Conservation (phyloP, 1,140 invertebrate species). For the Riptortus pedestris region DNA sequence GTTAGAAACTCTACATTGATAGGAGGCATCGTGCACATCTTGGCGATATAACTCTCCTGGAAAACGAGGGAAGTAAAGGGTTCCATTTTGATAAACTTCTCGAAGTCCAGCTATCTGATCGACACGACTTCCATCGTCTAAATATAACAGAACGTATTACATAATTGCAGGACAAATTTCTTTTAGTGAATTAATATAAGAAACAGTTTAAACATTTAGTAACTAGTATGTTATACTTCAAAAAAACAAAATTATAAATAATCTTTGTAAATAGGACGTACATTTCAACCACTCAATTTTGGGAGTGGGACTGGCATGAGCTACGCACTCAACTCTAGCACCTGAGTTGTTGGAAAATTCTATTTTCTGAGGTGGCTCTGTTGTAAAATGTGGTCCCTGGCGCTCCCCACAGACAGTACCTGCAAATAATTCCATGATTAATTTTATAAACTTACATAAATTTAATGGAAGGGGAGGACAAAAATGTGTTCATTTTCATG, state of each 20-base stretch:
- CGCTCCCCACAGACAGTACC: slow-evolving; percentile 42
- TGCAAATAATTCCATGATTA: no score
- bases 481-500: no score
- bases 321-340: slow-evolving; percentile 64
- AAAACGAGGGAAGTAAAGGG: slow-evolving; percentile 41
- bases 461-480: no score
- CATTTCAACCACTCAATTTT: slow-evolving; percentile 58
- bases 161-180: no score
- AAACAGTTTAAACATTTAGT: no score
- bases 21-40: slow-evolving; percentile 38
- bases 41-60: slow-evolving; percentile 36
- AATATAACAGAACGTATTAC: no score
- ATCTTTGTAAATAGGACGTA: no score
- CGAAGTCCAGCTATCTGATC: slow-evolving; percentile 30
- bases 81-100: slow-evolving; percentile 36
- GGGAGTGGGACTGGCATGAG: slow-evolving; percentile 63
- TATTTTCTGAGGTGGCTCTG: slow-evolving; percentile 66
- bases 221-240: no score
- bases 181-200: no score
- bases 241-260: no score
- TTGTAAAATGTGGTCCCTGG: slow-evolving; percentile 62
- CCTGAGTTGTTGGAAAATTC: slow-evolving; percentile 80
- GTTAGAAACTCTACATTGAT: slow-evolving; percentile 42
- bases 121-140: slow-evolving; percentile 31
- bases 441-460: no score